Evolutionary conservation across 1,140 invertebrate species (phyloP), one percentile per base, ranked within the genome.

Genomic region (Octopus bimaculoides): DNA sequence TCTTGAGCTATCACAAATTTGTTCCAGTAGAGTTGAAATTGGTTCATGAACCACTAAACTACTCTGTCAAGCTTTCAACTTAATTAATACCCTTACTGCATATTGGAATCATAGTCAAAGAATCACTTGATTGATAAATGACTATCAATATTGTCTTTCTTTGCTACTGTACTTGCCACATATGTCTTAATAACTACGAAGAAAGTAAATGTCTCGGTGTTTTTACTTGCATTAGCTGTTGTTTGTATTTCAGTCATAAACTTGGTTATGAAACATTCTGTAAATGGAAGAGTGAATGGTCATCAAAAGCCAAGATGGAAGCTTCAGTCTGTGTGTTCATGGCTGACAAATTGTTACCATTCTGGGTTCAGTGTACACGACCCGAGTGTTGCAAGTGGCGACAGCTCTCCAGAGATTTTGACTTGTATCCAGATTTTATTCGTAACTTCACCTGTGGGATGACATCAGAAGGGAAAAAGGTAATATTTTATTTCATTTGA

Each of bases 281-380:
- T 14, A 77, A 83, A 8, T 91, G 91, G 91, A 89, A 88, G 82
- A 80, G 85, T 76, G 71, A 85, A 7, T 91, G 90, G 90, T 84
- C 85, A 20, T 78, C 82, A 2, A 85, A 89, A 79, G 86, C 86
- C 4, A 82, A 82, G 77, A 83, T 84, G 17, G 89, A 91, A 56
- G 80, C 89, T 78, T 80, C 71, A 76, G 52, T 87, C 17, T 80
- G 81, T 53, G 77, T 82, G 14, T 90, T 84, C 81, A 86, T 90
- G 81, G 79, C 81, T 14, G 90, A 90, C 79, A 84, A 88, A 77
- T 61, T 88, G 26, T 80, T 91, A 52, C 89, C 89, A n/a, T 91
- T 85, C 82, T 91, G 90, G 90, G 79, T 89, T 5, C 83, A 88
- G 79, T 91, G 90, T 84, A 84, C 54, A 2, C 56, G 74, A 2